Percentiles rank a stretch among this genome's conserved stretches.
phyloP scores from a whole-genome alignment of 2,113 vertebrate genomes.

The Colinus virginianus region DNA sequence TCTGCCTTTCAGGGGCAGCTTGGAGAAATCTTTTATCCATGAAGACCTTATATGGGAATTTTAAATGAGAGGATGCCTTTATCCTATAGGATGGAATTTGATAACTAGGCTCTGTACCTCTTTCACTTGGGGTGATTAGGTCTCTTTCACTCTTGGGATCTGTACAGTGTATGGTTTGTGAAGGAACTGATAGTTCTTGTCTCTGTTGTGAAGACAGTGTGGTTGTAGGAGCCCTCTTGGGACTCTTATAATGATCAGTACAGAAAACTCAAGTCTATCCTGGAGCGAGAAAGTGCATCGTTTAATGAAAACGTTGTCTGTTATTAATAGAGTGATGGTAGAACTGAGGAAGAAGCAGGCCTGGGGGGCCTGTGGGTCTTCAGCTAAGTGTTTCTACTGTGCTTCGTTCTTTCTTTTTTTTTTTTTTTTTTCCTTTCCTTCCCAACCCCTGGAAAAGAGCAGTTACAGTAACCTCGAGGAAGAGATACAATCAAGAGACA shows the following conservation, averaged over 20 bases:
- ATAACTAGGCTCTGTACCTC: conserved; percentile 64
- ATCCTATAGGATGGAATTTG: conserved; percentile 61
- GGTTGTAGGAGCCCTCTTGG: conserved; percentile 71
- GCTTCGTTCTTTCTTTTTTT: conserved; percentile 23
- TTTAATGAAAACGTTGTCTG: conserved; percentile 75
- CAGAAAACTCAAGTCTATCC: conserved; percentile 74
- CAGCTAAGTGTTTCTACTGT: conserved; percentile 76
- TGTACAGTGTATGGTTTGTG: conserved; percentile 40
- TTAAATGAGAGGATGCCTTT: conserved; percentile 62
- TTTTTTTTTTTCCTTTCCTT: background rate
- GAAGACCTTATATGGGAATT: conserved; percentile 54
- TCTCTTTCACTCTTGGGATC: conserved; percentile 69
- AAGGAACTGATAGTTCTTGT: conserved; percentile 70
- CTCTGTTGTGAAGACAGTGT: conserved; percentile 73
- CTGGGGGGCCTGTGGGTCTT: conserved; percentile 70
- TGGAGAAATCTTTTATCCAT: conserved; percentile 57
- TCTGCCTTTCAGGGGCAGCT: conserved; percentile 41
- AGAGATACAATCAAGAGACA: conserved; percentile 73
- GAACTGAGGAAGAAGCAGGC: conserved; percentile 64
- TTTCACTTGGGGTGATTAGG: conserved; percentile 66
- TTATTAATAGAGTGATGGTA: conserved; percentile 77
- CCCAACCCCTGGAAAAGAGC: conserved; percentile 71
- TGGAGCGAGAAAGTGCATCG: conserved; percentile 68
- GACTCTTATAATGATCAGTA: conserved; percentile 71
- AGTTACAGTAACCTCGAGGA: conserved; percentile 72